phyloP scores from a whole-genome alignment of 2,888 invertebrate species.

The Orchesella flavescens region DNA sequence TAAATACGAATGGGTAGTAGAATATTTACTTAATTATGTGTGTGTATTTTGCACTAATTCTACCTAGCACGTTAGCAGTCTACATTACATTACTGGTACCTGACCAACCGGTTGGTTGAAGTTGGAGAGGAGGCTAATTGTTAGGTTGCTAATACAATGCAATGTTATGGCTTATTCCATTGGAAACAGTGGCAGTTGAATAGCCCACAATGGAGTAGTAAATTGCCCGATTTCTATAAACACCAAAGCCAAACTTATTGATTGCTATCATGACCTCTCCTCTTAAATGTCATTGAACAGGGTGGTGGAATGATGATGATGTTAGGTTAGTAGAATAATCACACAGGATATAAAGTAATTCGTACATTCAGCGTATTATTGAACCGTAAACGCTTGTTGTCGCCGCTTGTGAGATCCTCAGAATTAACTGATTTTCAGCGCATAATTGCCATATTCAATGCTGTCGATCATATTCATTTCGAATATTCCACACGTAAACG shows the following conservation, averaged over 20 bases:
- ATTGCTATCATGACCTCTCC: neutral
- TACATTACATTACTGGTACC: conserved; percentile 4
- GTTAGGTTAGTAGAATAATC: neutral
- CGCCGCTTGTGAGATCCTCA: too few species aligned
- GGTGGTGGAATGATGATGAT: neutral
- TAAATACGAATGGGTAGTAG: too few species aligned
- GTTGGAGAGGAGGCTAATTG: neutral
- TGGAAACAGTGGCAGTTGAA: neutral
- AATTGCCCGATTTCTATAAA: conserved; percentile 29
- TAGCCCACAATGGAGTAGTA: conserved; percentile 24
- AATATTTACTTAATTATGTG: conserved; percentile 23
- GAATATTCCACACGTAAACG: too few species aligned
- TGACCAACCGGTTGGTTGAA: conserved; percentile 16
- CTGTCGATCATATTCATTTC: too few species aligned
- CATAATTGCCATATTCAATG: too few species aligned
- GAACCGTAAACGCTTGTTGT: neutral
- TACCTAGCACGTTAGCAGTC: neutral
- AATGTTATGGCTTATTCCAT: too few species aligned
- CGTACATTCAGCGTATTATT: neutral
- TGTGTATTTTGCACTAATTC: conserved; percentile 36
- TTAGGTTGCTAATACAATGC: too few species aligned
- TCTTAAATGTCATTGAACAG: conserved; percentile 27
- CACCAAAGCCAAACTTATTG: neutral
- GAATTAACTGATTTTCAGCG: too few species aligned
- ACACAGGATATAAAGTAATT: neutral